phyloP scores from a whole-genome alignment of 2,113 vertebrate species.

The Miniopterus natalensis region DNA sequence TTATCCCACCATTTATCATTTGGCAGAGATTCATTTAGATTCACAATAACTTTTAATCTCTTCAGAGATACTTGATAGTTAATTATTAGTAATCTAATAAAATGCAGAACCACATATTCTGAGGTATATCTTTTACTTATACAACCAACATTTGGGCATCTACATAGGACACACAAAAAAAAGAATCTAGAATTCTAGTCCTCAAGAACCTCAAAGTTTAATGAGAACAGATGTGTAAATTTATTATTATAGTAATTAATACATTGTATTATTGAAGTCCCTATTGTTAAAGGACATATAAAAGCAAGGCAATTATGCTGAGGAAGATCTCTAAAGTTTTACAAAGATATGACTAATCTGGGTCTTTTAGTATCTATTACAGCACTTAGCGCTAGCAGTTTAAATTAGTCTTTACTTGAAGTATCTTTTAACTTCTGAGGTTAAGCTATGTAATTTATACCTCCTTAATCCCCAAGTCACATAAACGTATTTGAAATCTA shows the following conservation, averaged over 20 bases:
- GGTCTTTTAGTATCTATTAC: not conserved
- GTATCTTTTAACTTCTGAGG: conserved; percentile 50
- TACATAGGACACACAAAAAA: not conserved
- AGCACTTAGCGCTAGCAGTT: conserved; percentile 10
- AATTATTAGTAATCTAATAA: conserved; percentile 2
- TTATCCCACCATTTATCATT: not conserved
- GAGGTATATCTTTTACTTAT: conserved; percentile 13
- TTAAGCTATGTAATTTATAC: conserved; percentile 1
- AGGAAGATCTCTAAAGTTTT: conserved; percentile 4
- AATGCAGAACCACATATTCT: not conserved
- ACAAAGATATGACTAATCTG: not conserved
- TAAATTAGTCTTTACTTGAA: not conserved
- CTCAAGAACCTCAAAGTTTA: not conserved
- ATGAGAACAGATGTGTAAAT: not conserved
- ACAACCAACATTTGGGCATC: not conserved
- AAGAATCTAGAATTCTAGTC: conserved; percentile 23
- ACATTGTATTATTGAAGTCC: not conserved
- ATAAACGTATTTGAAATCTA: conserved; percentile 57
- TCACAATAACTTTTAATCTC: conserved; percentile 14
- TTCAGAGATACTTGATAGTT: conserved; percentile 3
- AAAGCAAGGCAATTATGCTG: not conserved
- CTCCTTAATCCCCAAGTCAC: conserved; percentile 42
- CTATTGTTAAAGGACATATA: not conserved
- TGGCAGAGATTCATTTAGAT: conserved; percentile 15
- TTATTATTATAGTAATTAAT: conserved; percentile 8